Evolutionary conservation across 1,140 invertebrate species (phyloP).

Genomic region (Caenorhabditis inopinata): DNA sequence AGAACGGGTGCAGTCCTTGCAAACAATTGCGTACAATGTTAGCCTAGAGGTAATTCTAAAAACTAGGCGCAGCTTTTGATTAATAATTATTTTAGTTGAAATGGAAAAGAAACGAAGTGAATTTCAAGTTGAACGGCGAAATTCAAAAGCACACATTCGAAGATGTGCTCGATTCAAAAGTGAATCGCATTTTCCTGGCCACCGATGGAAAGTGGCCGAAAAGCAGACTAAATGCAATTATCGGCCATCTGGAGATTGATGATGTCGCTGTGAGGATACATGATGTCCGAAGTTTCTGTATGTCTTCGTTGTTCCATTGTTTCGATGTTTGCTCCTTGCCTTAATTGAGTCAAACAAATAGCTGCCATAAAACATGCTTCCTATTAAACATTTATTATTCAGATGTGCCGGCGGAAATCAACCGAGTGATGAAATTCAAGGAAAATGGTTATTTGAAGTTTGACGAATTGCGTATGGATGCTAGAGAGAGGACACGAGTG

Average conservation of each 20-base stretch:
- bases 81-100: not conserved
- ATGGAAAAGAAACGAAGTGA: constrained; percentile 2
- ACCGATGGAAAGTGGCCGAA: not conserved
- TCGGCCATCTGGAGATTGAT: not conserved
- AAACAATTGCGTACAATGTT: constrained; percentile 19
- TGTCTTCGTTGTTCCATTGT: not conserved
- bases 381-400: not conserved
- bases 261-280: not conserved
- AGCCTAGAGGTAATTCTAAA: not conserved
- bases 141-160: not conserved
- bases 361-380: no score
- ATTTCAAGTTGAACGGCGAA: constrained; percentile 2
- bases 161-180: not conserved
- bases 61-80: no score
- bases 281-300: not conserved
- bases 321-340: no score
- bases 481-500: not conserved
- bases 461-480: constrained; percentile 12
- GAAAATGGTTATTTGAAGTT: constrained; percentile 23
- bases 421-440: not conserved
- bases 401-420: not conserved
- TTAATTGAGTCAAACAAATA: no score
- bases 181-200: not conserved
- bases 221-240: not conserved
- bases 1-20: not conserved